Percentiles rank a stretch among this genome's conserved stretches.
Evolutionary conservation across 2,113 vertebrate genomes (phyloP).

Genomic region (Dermatemys mawii): DNA sequence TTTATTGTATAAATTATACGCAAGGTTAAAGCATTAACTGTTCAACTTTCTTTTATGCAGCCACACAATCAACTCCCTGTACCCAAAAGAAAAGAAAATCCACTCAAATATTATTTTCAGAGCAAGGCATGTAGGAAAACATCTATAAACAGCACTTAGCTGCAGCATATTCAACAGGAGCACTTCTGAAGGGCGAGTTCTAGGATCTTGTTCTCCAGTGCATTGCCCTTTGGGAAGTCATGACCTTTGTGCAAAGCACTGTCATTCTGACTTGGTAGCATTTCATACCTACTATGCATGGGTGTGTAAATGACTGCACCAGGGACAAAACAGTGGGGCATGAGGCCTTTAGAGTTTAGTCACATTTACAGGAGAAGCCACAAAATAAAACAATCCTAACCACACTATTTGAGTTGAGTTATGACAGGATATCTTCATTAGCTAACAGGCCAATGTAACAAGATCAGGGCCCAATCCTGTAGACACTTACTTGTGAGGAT

Average conservation of each 20-base stretch:
- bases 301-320: not conserved
- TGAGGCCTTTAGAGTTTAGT: not conserved
- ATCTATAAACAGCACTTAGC: not conserved
- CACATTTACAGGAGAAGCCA: rapidly evolving
- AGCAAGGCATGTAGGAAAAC: slow-evolving; percentile 8
- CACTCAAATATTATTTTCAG: not conserved
- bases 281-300: not conserved
- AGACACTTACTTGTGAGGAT: not conserved
- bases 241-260: not conserved
- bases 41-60: slow-evolving; percentile 76
- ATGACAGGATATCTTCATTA: not conserved
- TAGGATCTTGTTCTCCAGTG: slow-evolving; percentile 15
- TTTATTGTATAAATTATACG: slow-evolving; percentile 99
- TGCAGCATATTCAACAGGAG: not conserved
- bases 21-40: slow-evolving; percentile 91
- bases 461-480: not conserved
- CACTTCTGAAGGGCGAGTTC: not conserved
- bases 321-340: not conserved
- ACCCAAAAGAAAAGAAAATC: not conserved
- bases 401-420: not conserved
- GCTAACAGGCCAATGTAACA: not conserved
- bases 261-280: not conserved
- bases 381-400: not conserved
- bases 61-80: slow-evolving; percentile 38
- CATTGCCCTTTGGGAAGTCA: not conserved